These are phyloP conservation scores for Sarcophaga variegata DNA, from an alignment of 2,888 invertebrate species.

Conservation along the genomic window DNA sequence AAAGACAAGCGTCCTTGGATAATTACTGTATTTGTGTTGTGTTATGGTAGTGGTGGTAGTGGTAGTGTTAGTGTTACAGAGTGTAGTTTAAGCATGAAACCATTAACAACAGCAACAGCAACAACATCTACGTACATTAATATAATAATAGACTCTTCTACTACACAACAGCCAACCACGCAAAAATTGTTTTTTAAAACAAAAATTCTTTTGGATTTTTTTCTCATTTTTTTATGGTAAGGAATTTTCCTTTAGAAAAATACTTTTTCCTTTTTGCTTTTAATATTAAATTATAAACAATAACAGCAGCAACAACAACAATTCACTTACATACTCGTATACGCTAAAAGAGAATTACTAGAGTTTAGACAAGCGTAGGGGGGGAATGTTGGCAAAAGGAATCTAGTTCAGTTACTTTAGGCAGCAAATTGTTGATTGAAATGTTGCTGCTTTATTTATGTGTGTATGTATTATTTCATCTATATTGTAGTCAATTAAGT, in stretches of 20 bases:
- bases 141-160: slow-evolving; percentile 5
- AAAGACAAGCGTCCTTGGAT: slow-evolving; percentile 70
- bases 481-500: too few species aligned
- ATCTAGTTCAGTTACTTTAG: slow-evolving; percentile 64
- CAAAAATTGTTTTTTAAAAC: slow-evolving; percentile 50
- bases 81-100: neutral
- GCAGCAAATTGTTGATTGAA: neutral
- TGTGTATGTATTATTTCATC: neutral
- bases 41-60: neutral
- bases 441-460: slow-evolving; percentile 5
- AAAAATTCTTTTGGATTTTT: slow-evolving; percentile 31
- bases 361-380: neutral
- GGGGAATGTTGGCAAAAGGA: slow-evolving; percentile 16
- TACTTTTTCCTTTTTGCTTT: slow-evolving; percentile 21
- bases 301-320: slow-evolving; percentile 20
- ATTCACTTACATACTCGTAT: too few species aligned
- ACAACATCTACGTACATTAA: neutral
- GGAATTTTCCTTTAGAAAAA: slow-evolving; percentile 40
- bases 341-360: neutral
- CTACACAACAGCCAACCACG: slow-evolving; percentile 51
- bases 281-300: slow-evolving; percentile 19
- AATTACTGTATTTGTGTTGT: slow-evolving; percentile 52
- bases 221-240: slow-evolving; percentile 33
- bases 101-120: neutral
- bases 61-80: neutral